These are phyloP conservation scores for Spisula solida DNA, from an alignment of 2,888 invertebrate genomes.

Conservation along the genomic window DNA sequence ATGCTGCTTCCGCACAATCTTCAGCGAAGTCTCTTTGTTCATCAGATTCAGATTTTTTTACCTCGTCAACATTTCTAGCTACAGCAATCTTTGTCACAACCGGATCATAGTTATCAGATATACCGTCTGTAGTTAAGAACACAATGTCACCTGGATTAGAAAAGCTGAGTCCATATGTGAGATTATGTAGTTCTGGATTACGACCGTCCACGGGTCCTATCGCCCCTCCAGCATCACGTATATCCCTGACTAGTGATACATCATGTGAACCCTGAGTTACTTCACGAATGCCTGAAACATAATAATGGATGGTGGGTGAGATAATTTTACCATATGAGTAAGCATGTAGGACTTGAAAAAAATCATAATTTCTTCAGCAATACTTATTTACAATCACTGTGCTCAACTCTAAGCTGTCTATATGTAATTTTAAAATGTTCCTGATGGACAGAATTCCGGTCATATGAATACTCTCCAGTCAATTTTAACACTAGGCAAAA, in stretches of 20 bases:
- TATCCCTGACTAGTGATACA: conserved; percentile 93
- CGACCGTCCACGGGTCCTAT: conserved; percentile 95
- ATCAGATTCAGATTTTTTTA: conserved; percentile 37
- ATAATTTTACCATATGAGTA: too few species aligned
- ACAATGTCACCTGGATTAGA: conserved; percentile 94
- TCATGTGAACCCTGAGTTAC: conserved; percentile 94
- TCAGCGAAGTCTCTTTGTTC: conserved; percentile 32
- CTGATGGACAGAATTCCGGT: too few species aligned
- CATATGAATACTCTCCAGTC: too few species aligned
- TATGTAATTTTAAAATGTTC: too few species aligned
- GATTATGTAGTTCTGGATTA: conserved; percentile 94
- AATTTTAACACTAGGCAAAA: too few species aligned
- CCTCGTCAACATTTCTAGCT: conserved; percentile 58
- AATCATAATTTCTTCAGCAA: too few species aligned
- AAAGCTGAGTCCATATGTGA: conserved; percentile 94
- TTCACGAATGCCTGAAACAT: conserved; percentile 90
- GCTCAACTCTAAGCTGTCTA: too few species aligned
- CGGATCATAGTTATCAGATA: conserved; percentile 96
- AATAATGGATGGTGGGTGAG: background rate
- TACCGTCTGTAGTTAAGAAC: conserved; percentile 95
- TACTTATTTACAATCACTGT: too few species aligned
- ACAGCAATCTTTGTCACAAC: conserved; percentile 95
- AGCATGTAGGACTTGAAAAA: too few species aligned
- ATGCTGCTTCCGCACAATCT: conserved; percentile 54
- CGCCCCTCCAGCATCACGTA: conserved; percentile 96